phyloP scores from a whole-genome alignment of 2,113 vertebrate genomes.

The Ursus arctos region DNA sequence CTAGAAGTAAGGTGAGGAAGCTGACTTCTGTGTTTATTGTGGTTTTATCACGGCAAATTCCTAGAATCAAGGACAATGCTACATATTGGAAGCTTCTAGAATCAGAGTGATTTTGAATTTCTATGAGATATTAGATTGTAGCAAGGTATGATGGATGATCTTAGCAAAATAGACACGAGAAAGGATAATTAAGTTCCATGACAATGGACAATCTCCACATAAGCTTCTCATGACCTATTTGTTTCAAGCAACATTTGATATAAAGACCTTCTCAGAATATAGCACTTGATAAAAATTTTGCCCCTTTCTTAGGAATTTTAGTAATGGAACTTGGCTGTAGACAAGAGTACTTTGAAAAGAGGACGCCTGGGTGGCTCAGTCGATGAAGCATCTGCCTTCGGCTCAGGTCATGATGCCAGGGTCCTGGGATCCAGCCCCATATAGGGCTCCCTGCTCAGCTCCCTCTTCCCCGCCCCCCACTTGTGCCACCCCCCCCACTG shows the following conservation, averaged over 20 bases:
- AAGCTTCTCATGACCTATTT: background rate
- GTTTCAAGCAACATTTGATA: background rate
- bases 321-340: background rate
- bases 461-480: background rate
- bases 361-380: background rate
- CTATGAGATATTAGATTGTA: background rate
- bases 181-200: background rate
- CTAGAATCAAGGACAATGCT: background rate
- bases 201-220: accelerated
- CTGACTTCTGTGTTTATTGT: accelerated
- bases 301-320: background rate
- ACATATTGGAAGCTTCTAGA: background rate
- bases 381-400: background rate
- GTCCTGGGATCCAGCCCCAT: background rate
- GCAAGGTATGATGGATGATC: background rate
- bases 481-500: no score
- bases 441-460: background rate
- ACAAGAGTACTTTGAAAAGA: background rate
- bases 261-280: background rate
- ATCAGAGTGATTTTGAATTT: background rate
- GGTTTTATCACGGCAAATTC: background rate
- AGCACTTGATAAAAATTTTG: background rate
- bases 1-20: background rate
- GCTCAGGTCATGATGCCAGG: background rate
- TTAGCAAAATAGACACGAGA: background rate